Evolutionary conservation across 64 coral and sea anemone species (phyloP).

Genomic region (Montipora foliosa): DNA sequence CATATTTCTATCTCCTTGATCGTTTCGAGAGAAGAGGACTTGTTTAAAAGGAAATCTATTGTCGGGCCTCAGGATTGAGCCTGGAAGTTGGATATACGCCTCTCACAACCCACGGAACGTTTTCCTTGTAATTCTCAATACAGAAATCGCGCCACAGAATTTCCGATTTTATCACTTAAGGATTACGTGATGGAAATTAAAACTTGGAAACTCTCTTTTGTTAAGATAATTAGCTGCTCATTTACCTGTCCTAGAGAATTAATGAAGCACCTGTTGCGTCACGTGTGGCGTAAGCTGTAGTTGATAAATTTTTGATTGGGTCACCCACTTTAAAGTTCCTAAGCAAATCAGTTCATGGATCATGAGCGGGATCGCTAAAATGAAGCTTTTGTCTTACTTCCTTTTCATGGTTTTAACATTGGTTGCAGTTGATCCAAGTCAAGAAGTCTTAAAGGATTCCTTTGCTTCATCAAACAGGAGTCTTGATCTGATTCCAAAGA

Average conservation of each 20-base stretch:
- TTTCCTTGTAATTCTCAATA: no score
- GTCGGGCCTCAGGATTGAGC: no score
- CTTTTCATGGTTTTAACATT: neutral
- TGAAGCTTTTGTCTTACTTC: neutral
- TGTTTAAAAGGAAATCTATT: no score
- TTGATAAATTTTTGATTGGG: slow-evolving; percentile 22
- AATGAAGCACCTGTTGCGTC: neutral
- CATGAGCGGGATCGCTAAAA: neutral
- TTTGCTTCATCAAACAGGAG: neutral
- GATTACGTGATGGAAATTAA: no score
- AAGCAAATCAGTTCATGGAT: neutral
- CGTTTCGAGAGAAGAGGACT: no score
- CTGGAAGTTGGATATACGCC: no score
- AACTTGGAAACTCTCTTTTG: no score
- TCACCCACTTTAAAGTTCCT: neutral
- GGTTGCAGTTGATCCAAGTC: neutral
- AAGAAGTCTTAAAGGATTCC: neutral
- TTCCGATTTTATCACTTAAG: no score
- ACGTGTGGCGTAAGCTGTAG: neutral
- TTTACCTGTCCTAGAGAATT: slow-evolving; percentile 4
- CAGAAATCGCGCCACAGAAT: no score
- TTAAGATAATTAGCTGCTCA: neutral
- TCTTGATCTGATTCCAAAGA: neutral
- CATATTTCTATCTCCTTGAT: no score
- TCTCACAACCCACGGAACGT: no score